These are phyloP conservation scores for Melanerpes formicivorus DNA, from an alignment of 2,113 vertebrate species.

Conservation along the genomic window DNA sequence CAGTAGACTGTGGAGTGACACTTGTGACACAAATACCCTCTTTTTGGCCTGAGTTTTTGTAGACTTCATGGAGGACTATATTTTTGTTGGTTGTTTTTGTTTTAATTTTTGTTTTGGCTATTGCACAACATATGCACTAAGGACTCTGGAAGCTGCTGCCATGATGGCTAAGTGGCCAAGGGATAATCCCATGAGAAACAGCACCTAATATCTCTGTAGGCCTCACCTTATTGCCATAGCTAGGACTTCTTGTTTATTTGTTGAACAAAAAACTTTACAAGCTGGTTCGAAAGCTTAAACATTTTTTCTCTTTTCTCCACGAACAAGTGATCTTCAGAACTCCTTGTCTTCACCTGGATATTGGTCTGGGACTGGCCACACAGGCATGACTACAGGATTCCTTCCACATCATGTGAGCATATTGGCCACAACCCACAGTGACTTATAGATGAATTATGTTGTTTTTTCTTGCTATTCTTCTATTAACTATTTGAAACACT, in stretches of 20 bases:
- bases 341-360: conserved; percentile 78
- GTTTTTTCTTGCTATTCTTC: conserved; percentile 72
- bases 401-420: conserved; percentile 68
- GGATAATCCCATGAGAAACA: conserved; percentile 76
- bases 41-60: conserved; percentile 79
- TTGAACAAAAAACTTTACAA: conserved; percentile 78
- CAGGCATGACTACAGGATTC: conserved; percentile 79
- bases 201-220: conserved; percentile 80
- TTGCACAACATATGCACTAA: conserved; percentile 85
- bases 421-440: conserved; percentile 70
- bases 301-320: conserved; percentile 77
- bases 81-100: conserved; percentile 69
- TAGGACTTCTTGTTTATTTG: conserved; percentile 78
- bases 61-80: conserved; percentile 76
- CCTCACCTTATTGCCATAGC: conserved; percentile 81
- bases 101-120: conserved; percentile 73
- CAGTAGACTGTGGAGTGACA: conserved; percentile 80
- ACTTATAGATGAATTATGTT: conserved; percentile 71
- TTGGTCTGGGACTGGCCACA: conserved; percentile 79
- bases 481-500: conserved; percentile 74
- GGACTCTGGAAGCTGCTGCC: conserved; percentile 82
- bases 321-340: conserved; percentile 75
- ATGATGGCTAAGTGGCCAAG: conserved; percentile 78
- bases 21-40: conserved; percentile 70
- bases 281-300: conserved; percentile 79